A percentile compares a stretch with the other conserved stretches of the same genome.
Evolutionary conservation across 2,797 vertebrate genomes (phyloP).

Genomic region (Hippopotamyrus pictus): DNA sequence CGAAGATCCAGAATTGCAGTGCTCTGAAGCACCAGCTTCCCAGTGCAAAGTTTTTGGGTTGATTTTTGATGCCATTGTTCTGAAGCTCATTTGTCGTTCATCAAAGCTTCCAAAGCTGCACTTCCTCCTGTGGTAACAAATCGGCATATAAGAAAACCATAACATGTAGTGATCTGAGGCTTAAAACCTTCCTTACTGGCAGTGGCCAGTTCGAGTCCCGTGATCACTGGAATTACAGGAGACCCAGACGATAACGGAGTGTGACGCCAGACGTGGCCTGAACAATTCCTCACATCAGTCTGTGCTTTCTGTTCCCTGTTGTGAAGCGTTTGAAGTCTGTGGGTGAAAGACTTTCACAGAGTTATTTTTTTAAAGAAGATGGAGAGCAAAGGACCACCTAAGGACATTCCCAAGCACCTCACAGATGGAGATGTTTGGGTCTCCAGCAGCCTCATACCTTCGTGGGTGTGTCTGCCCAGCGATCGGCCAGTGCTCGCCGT

Average conservation of each 20-base stretch:
- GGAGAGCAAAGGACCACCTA: conserved; percentile 67
- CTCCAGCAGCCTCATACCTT: conserved; percentile 80
- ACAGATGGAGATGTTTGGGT: conserved; percentile 87
- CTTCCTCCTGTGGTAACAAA: not conserved
- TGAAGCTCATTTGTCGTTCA: not conserved
- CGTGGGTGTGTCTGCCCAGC: conserved; percentile 90
- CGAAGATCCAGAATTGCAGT: not conserved
- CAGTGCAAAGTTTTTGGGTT: not conserved
- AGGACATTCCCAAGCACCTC: conserved; percentile 74
- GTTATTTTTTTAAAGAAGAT: conserved; percentile 44
- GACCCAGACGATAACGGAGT: not conserved
- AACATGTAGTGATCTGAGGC: not conserved
- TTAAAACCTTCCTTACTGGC: not conserved
- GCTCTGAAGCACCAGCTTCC: not conserved
- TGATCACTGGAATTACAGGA: not conserved
- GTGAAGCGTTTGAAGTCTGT: not conserved
- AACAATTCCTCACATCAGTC: not conserved
- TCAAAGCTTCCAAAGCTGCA: not conserved
- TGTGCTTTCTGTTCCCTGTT: not conserved
- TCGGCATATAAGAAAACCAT: not conserved
- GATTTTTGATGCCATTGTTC: not conserved
- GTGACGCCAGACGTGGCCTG: not conserved
- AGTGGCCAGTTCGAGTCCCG: not conserved
- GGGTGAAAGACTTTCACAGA: not conserved
- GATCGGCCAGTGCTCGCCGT: conserved; percentile 79